Percentiles rank a stretch among this genome's conserved stretches.
Evolutionary conservation across 2,888 invertebrate genomes (phyloP).

Genomic region (Tachina fera): DNA sequence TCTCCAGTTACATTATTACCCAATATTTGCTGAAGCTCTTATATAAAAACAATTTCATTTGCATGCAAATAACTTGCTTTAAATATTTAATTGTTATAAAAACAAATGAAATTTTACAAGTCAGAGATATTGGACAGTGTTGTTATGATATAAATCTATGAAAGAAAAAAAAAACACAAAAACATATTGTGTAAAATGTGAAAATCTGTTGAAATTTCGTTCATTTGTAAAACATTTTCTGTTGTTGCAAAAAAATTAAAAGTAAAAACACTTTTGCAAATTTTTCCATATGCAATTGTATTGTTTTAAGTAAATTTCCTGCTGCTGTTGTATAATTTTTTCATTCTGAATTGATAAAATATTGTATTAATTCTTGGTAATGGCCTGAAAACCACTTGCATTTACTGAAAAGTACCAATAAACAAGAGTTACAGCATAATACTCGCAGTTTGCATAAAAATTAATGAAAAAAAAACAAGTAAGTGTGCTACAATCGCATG

Average conservation of each 20-base stretch:
- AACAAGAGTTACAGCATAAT: conserved; percentile 20
- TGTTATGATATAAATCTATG: not conserved
- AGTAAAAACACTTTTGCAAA: conserved; percentile 10
- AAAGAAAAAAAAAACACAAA: conserved; percentile 13
- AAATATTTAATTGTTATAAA: conserved; percentile 11
- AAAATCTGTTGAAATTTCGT: conserved; percentile 56
- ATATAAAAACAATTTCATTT: not conserved
- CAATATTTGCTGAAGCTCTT: conserved; percentile 1
- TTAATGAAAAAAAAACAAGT: not conserved
- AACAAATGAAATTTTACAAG: conserved; percentile 25
- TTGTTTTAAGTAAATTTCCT: conserved; percentile 29
- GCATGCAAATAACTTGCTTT: conserved; percentile 6
- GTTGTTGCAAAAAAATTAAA: conserved; percentile 3
- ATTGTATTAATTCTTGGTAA: conserved; percentile 21
- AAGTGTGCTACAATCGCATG: no score
- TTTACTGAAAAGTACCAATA: conserved; percentile 38
- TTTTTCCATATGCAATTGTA: conserved; percentile 18
- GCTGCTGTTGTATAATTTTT: conserved; percentile 1
- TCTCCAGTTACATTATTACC: not conserved
- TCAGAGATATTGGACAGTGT: conserved; percentile 10
- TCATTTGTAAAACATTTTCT: conserved; percentile 51
- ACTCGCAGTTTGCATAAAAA: not conserved
- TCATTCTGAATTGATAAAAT: not conserved
- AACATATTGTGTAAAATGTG: conserved; percentile 50
- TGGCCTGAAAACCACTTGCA: conserved; percentile 38